Evolutionary conservation across 2,888 invertebrate genomes (phyloP).

Genomic region (Mythimna ferrago): DNA sequence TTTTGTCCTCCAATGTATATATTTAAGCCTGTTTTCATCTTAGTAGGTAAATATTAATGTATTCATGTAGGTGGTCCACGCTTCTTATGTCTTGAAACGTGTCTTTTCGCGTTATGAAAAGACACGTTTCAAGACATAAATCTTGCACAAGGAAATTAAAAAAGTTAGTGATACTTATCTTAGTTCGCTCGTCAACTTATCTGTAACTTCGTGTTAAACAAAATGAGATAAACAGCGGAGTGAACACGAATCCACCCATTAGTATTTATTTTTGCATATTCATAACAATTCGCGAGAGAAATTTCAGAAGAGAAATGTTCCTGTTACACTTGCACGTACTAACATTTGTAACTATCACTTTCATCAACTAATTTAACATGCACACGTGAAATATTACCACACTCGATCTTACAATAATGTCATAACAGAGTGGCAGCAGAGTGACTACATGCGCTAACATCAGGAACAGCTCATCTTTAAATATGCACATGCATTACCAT

Average conservation of each 20-base stretch:
- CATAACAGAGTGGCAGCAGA: conserved; percentile 24
- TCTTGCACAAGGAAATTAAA: conserved; percentile 49
- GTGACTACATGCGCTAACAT: conserved; percentile 40
- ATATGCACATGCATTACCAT: conserved; percentile 41
- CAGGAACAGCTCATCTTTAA: conserved; percentile 36
- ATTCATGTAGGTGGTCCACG: neutral
- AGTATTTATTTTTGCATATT: conserved; percentile 66
- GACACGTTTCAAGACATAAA: conserved; percentile 36
- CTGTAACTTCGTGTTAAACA: conserved; percentile 63
- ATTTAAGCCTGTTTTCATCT: too few relatives aligned
- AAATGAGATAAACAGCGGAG: conserved; percentile 56
- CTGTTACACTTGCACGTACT: conserved; percentile 36
- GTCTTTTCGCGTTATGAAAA: conserved; percentile 22
- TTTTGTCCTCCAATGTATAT: too few relatives aligned
- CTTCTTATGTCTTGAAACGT: too few relatives aligned
- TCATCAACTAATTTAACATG: conserved; percentile 57
- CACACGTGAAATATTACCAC: conserved; percentile 42
- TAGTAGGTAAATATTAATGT: neutral
- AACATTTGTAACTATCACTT: conserved; percentile 55
- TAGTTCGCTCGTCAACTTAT: conserved; percentile 44
- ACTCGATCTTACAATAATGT: conserved; percentile 29
- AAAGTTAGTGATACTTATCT: conserved; percentile 58
- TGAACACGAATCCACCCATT: conserved; percentile 55
- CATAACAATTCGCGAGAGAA: conserved; percentile 62
- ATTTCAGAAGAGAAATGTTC: conserved; percentile 60